Evolutionary conservation across 2,113 vertebrate genomes (phyloP).

Genomic region (Hepsetus odoe): DNA sequence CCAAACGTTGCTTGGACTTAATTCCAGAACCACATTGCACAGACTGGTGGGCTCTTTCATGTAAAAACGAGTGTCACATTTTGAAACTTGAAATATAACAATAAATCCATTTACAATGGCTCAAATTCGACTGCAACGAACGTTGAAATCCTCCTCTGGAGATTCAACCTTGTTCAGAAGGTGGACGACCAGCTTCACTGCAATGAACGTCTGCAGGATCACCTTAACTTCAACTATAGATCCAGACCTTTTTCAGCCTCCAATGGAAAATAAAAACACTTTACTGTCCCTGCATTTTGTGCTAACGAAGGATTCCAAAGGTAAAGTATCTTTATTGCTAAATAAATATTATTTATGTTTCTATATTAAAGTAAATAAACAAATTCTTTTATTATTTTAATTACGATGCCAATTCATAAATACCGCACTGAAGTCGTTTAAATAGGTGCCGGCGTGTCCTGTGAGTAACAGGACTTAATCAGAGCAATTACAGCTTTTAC

Average conservation of each 20-base stretch:
- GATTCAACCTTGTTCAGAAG: not conserved
- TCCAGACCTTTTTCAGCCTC: too few species aligned
- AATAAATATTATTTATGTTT: not conserved
- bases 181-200: not conserved
- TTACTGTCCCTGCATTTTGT: too few species aligned
- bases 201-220: not conserved
- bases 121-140: not conserved
- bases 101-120: conserved; percentile 2
- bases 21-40: not conserved
- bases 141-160: not conserved
- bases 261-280: too few species aligned
- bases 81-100: not conserved
- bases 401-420: not conserved
- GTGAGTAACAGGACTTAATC: too few species aligned
- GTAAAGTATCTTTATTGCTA: not conserved
- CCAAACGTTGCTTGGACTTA: not conserved
- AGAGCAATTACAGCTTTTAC: too few species aligned
- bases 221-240: too few species aligned
- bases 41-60: not conserved
- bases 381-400: not conserved
- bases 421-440: not conserved
- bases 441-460: not conserved
- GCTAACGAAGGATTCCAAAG: too few species aligned
- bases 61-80: not conserved
- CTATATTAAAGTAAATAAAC: not conserved